Percentiles rank a stretch among this genome's conserved stretches.
Conservation (phyloP, 2,888 invertebrate species). For the Carcina quercana region DNA sequence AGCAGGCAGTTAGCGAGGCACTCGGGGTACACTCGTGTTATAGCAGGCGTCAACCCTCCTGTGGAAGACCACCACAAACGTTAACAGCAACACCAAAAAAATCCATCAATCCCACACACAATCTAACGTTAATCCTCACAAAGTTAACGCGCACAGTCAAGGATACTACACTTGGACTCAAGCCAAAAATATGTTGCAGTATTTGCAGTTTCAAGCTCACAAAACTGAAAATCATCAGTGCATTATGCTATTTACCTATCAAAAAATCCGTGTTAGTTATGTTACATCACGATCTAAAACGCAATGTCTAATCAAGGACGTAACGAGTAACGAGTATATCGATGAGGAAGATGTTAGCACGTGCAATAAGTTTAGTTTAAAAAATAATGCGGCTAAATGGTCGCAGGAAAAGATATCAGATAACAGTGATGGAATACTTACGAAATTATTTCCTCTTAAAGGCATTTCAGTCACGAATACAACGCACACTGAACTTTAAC, state of each 20-base stretch:
- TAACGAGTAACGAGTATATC: slow-evolving; percentile 18
- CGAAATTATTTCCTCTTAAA: slow-evolving; percentile 58
- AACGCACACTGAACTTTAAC: slow-evolving; percentile 24
- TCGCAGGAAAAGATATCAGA: slow-evolving; percentile 23
- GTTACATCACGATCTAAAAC: slow-evolving; percentile 33
- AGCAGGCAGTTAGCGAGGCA: slow-evolving; percentile 65
- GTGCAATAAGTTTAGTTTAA: slow-evolving; percentile 25
- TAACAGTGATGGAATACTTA: slow-evolving; percentile 39
- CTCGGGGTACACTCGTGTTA: slow-evolving; percentile 63
- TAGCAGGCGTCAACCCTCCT: slow-evolving; percentile 65
- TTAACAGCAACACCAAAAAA: slow-evolving; percentile 40
- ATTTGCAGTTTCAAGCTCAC: slow-evolving; percentile 46
- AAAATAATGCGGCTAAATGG: slow-evolving; percentile 13
- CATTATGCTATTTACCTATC: slow-evolving; percentile 22
- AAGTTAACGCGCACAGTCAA: slow-evolving; percentile 53
- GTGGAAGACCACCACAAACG: slow-evolving; percentile 52
- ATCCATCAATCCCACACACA: slow-evolving; percentile 29
- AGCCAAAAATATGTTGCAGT: slow-evolving; percentile 60
- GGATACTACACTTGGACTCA: slow-evolving; percentile 57
- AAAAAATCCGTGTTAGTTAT: slow-evolving; percentile 24
- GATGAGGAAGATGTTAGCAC: slow-evolving; percentile 30
- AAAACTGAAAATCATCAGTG: slow-evolving; percentile 55
- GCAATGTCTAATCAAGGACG: slow-evolving; percentile 25
- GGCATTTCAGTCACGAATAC: slow-evolving; percentile 54
- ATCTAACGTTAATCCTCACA: slow-evolving; percentile 33